These are phyloP conservation scores for Ariolimax columbianus DNA, from an alignment of 2,888 invertebrate genomes.

Conservation along the genomic window DNA sequence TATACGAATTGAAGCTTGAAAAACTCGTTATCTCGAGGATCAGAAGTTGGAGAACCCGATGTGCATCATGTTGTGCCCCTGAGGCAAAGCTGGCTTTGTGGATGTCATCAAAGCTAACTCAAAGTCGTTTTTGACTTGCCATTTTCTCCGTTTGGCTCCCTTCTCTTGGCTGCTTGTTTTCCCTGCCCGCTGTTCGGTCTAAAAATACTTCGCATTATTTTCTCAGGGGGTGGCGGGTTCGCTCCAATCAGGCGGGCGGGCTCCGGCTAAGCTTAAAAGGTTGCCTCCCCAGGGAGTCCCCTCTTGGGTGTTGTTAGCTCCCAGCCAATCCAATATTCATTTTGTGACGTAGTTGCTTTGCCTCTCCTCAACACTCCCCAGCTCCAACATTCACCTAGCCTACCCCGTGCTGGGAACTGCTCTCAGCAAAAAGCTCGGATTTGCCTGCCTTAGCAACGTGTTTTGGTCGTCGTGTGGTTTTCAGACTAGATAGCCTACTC, in stretches of 20 bases:
- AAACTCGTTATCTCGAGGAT: no score
- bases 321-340: constrained; percentile 73
- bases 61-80: no score
- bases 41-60: no score
- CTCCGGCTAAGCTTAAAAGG: constrained; percentile 58
- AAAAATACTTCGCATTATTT: constrained; percentile 59
- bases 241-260: constrained; percentile 54
- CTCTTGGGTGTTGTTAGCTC: constrained; percentile 68
- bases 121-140: neutral
- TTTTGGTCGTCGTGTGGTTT: neutral
- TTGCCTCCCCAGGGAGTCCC: constrained; percentile 65
- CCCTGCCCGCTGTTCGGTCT: constrained; percentile 52
- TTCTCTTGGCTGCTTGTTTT: constrained; percentile 48
- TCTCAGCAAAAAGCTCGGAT: constrained; percentile 57
- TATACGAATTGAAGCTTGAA: no score
- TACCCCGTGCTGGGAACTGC: constrained; percentile 61
- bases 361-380: constrained; percentile 47
- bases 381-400: neutral
- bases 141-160: constrained; percentile 16
- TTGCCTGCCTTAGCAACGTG: constrained; percentile 3
- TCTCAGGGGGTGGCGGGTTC: constrained; percentile 55
- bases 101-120: no score
- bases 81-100: no score
- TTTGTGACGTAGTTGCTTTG: constrained; percentile 63
- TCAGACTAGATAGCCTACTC: neutral